Conservation (phyloP, 1,140 invertebrate genomes). For the Orchestia grillus region DNA sequence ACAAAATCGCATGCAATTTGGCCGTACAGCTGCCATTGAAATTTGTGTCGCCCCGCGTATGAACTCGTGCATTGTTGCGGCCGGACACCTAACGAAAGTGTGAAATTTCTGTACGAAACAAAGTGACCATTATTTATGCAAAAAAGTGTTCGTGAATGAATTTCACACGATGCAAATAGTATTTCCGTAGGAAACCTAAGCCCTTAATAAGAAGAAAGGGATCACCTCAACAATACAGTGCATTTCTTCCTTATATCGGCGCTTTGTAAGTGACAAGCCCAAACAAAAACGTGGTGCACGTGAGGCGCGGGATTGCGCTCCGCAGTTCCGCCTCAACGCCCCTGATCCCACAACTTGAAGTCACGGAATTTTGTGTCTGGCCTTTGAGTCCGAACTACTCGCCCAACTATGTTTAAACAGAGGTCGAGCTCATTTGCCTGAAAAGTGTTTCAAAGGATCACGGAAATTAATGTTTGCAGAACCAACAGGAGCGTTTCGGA, state of each 20-base stretch:
- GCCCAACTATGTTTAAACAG: background rate
- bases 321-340: background rate
- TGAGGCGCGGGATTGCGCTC: background rate
- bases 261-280: background rate
- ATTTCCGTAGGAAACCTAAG: background rate
- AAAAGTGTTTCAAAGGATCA: slow-evolving; percentile 49
- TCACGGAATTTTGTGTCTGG: background rate
- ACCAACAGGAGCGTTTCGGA: background rate
- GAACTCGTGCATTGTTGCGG: no score
- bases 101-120: no score
- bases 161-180: no score
- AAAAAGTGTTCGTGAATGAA: no score
- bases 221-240: background rate
- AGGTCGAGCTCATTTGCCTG: slow-evolving; percentile 41
- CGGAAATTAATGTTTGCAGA: slow-evolving; percentile 49
- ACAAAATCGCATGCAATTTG: no score
- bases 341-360: background rate
- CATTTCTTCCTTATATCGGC: background rate
- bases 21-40: background rate
- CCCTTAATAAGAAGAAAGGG: background rate
- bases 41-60: background rate
- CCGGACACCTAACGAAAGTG: no score
- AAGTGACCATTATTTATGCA: no score
- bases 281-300: background rate
- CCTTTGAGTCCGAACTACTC: background rate